These are phyloP conservation scores for Lepidurus apus DNA, from an alignment of 1,140 invertebrate genomes.

Conservation along the genomic window DNA sequence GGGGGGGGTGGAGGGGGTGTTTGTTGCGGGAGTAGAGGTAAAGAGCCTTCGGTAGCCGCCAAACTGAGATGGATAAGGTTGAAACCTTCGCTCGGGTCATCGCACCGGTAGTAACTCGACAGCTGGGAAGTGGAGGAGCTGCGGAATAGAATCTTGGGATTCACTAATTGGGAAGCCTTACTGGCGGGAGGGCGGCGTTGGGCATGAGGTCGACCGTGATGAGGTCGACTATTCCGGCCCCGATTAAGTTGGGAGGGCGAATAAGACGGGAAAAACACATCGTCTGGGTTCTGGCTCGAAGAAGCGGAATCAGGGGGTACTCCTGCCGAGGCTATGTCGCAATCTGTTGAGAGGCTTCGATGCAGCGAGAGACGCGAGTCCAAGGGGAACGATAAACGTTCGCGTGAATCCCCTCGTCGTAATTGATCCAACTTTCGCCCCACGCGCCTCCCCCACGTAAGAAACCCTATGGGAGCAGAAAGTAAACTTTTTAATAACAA, in stretches of 20 bases:
- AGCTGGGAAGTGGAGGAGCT: slow-evolving; percentile 70
- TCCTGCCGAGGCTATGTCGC: background rate
- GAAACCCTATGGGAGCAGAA: slow-evolving; percentile 54
- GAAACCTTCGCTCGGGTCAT: slow-evolving; percentile 69
- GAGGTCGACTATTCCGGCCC: slow-evolving; percentile 42
- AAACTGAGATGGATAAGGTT: slow-evolving; percentile 49
- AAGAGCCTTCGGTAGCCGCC: slow-evolving; percentile 28
- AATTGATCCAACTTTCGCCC: slow-evolving; percentile 70
- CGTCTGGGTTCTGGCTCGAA: background rate
- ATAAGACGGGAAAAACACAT: slow-evolving; percentile 43
- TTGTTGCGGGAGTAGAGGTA: slow-evolving; percentile 22
- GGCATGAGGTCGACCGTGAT: slow-evolving; percentile 23
- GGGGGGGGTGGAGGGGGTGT: slow-evolving; percentile 26
- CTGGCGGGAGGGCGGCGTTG: slow-evolving; percentile 21
- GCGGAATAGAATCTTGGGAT: slow-evolving; percentile 53
- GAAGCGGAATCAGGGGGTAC: background rate
- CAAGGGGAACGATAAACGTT: slow-evolving; percentile 37
- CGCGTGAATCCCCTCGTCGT: slow-evolving; percentile 59
- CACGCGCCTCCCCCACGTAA: slow-evolving; percentile 71
- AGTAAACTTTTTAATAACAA: background rate
- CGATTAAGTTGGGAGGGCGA: slow-evolving; percentile 44
- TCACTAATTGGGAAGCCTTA: slow-evolving; percentile 20
- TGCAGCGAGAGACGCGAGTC: slow-evolving; percentile 36
- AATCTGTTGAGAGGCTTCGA: slow-evolving; percentile 9
- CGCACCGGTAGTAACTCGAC: slow-evolving; percentile 60